Base-by-base conservation (phyloP, 1,140 invertebrate genomes). In the Aphaenogaster ashmeadi region DNA sequence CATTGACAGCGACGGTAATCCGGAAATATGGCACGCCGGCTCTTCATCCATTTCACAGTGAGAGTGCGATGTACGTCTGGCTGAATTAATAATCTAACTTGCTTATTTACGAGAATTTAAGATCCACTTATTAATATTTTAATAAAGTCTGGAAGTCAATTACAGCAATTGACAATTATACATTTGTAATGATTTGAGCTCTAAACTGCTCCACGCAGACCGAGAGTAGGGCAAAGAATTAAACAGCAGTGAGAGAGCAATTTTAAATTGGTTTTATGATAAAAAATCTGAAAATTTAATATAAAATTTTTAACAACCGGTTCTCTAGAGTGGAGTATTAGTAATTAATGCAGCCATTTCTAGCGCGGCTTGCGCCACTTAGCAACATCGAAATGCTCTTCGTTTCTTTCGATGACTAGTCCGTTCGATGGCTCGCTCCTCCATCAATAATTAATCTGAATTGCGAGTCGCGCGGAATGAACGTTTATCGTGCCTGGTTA, bases 401-500 rank as follows among this genome's bases (percentile, higher is more conserved):
- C 11, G 13, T 33, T 79, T 21, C 60, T 66, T 56, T 41, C 58
- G 47, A 64, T 41, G 18, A 60, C 27, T 56, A 41, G 52, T 74
- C 13, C 15, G 9, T 38, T 27, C 18, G 41, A 84, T 75, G 47
- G 41, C n/a, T 62, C 44, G 69, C 54, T 74, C 27, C 18, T 74
- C 13, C 11, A 8, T 60, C 27, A 60, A 60, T 84, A 75, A 84
- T 84, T 84, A 84, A 84, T 84, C 36, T 75, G 27, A 75, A 13
- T 38, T 52, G 33, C 33, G 69, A 62, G n/a, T 13, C 67, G 50
- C 67, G 50, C 41, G 67, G 54, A 54, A n/a, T 27, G 7, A 62
- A 13, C 21, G 58, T 72, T 89, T 54, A 88, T 85, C 79, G 54
- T 52, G 56, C 18, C 18, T 75, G 52, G 77, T 89, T 71, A 52